Evolutionary conservation across 2,888 invertebrate species (phyloP).

Genomic region (Ornithoptera alexandrae): DNA sequence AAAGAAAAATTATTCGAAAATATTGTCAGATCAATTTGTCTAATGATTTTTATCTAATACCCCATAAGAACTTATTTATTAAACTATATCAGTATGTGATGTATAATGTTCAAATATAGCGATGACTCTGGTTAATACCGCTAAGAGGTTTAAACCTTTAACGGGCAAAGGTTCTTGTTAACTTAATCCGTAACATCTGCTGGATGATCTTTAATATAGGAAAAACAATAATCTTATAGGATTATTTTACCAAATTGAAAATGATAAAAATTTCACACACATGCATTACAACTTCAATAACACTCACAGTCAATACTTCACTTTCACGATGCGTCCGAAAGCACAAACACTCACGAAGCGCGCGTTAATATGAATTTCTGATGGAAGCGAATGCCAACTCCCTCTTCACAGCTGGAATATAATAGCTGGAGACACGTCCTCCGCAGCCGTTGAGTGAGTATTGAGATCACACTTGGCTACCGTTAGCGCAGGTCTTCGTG

Average conservation of each 20-base stretch:
- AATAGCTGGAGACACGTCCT: slow-evolving; percentile 64
- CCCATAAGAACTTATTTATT: too few relatives aligned
- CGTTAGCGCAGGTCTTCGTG: slow-evolving; percentile 57
- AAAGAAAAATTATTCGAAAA: too few relatives aligned
- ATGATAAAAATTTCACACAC: slow-evolving; percentile 32
- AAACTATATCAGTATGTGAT: too few relatives aligned
- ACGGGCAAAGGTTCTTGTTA: too few relatives aligned
- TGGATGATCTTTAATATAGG: too few relatives aligned
- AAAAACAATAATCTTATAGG: too few relatives aligned
- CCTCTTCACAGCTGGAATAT: slow-evolving; percentile 45
- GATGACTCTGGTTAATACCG: too few relatives aligned
- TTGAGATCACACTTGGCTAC: slow-evolving; percentile 69
- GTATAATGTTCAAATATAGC: too few relatives aligned
- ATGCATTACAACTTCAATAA: slow-evolving; percentile 35
- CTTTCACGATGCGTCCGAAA: slow-evolving; percentile 44
- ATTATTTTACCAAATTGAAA: slow-evolving; percentile 12
- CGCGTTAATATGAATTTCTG: slow-evolving; percentile 57
- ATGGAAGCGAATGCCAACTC: slow-evolving; percentile 40
- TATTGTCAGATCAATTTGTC: too few relatives aligned
- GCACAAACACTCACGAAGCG: slow-evolving; percentile 49
- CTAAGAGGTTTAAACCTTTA: too few relatives aligned
- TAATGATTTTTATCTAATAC: too few relatives aligned
- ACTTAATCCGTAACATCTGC: too few relatives aligned
- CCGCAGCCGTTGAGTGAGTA: slow-evolving; percentile 70
- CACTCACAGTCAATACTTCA: slow-evolving; percentile 58